Percentiles rank a stretch among this genome's conserved stretches.
These are phyloP conservation scores for Stichodactyla helianthus DNA, from an alignment of 64 coral and sea anemone species.

Conservation along the genomic window DNA sequence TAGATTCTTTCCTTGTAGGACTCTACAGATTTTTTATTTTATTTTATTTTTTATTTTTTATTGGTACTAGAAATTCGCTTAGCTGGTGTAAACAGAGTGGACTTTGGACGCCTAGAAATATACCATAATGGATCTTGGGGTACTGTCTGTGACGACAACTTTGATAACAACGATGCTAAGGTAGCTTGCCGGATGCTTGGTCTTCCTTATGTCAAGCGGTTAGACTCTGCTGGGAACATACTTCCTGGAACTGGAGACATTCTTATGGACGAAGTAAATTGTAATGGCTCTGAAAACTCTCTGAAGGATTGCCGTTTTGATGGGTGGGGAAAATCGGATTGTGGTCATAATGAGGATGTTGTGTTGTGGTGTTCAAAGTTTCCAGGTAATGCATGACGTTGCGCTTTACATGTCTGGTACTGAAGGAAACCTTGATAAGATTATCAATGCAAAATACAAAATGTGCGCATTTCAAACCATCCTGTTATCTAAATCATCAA, in stretches of 20 bases:
- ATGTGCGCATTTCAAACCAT: too few relatives aligned
- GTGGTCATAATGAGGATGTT: constrained; percentile 11
- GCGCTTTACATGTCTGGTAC: too few relatives aligned
- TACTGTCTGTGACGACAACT: constrained; percentile 73
- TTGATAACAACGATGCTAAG: constrained; percentile 42
- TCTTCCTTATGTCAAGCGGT: background rate
- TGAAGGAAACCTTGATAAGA: too few relatives aligned
- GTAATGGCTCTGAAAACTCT: background rate
- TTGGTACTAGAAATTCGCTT: constrained; percentile 18
- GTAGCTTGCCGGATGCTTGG: constrained; percentile 7
- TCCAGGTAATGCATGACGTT: background rate
- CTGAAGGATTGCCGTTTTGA: constrained; percentile 2
- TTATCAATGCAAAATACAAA: too few relatives aligned
- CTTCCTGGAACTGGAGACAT: background rate
- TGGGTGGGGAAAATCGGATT: constrained; percentile 4
- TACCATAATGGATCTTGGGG: constrained; percentile 52
- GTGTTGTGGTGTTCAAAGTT: background rate
- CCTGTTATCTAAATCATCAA: too few relatives aligned
- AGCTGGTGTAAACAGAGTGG: constrained; percentile 21
- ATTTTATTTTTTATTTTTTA: background rate
- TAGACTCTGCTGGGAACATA: background rate
- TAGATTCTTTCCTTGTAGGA: too few relatives aligned
- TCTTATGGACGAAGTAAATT: constrained; percentile 12
- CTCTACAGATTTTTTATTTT: background rate
- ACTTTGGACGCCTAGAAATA: constrained; percentile 53